Conservation (phyloP, 2,797 vertebrate genomes). For the Chaetophractus vellerosus region DNA sequence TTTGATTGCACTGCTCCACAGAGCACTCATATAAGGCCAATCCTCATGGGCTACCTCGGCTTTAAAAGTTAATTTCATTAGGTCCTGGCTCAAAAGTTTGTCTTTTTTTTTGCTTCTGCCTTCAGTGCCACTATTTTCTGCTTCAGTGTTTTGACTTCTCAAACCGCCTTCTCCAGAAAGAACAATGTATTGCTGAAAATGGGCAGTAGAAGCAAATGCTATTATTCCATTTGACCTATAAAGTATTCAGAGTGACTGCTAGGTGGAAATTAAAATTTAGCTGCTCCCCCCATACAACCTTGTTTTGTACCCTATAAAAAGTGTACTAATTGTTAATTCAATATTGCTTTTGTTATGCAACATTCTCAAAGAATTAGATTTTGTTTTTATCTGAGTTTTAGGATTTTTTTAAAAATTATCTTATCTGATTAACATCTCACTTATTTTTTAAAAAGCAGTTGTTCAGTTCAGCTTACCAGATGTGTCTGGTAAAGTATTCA, state of each 20-base stretch:
- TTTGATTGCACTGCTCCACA: constrained; percentile 86
- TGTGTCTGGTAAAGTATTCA: constrained; percentile 66
- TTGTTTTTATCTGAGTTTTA: constrained; percentile 68
- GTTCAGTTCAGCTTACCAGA: constrained; percentile 74
- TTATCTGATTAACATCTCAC: constrained; percentile 79
- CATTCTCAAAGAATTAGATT: constrained; percentile 84
- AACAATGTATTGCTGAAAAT: constrained; percentile 75
- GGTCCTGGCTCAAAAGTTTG: constrained; percentile 85
- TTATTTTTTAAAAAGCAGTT: constrained; percentile 50
- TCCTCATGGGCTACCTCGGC: constrained; percentile 91
- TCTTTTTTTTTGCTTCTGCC: constrained; percentile 78
- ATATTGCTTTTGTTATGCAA: constrained; percentile 78
- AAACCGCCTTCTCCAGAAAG: constrained; percentile 71
- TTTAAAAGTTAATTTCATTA: constrained; percentile 87
- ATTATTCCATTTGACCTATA: constrained; percentile 75
- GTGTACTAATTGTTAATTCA: constrained; percentile 73
- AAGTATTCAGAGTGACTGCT: constrained; percentile 77
- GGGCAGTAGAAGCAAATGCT: constrained; percentile 80
- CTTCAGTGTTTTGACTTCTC: constrained; percentile 83
- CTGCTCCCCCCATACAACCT: constrained; percentile 67
- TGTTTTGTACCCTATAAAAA: constrained; percentile 80
- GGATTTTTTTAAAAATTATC: background rate
- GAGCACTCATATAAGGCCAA: constrained; percentile 85
- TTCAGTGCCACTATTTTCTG: constrained; percentile 84
- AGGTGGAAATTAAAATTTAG: constrained; percentile 67